Conservation (phyloP, 2,888 invertebrate species). For the Phalangium opilio region DNA sequence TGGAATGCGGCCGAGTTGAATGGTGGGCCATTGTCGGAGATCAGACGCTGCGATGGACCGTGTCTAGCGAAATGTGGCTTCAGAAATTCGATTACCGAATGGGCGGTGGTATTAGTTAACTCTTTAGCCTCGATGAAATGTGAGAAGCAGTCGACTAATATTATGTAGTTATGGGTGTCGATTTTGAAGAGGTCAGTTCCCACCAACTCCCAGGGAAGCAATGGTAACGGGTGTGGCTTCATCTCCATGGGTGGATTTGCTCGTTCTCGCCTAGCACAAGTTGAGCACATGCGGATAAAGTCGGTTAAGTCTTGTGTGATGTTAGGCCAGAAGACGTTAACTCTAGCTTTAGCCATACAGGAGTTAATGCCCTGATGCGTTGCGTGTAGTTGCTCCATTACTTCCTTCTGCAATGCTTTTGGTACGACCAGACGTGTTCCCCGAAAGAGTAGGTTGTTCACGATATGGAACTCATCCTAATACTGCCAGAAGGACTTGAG, state of each 20-base stretch:
- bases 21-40: constrained; percentile 3
- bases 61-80: constrained; percentile 5
- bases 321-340: constrained; percentile 4
- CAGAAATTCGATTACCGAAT: constrained; percentile 3
- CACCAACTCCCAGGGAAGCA: constrained; percentile 3
- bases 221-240: neutral
- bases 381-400: constrained; percentile 1
- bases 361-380: constrained; percentile 3
- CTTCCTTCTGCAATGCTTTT: neutral
- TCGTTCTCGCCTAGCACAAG: constrained; percentile 1
- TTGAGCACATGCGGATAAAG: constrained; percentile 1
- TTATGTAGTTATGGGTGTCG: neutral
- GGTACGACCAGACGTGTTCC: constrained; percentile 1
- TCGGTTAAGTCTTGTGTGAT: constrained; percentile 1
- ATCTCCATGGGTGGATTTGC: constrained; percentile 1
- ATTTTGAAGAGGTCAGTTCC: constrained; percentile 3
- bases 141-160: constrained; percentile 6
- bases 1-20: constrained; percentile 1
- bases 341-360: constrained; percentile 2
- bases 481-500: neutral
- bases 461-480: constrained; percentile 1
- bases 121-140: constrained; percentile 3
- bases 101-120: neutral
- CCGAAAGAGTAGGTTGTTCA: constrained; percentile 2
- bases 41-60: constrained; percentile 1